phyloP scores from a whole-genome alignment of 1,140 invertebrate genomes.

The Bombus ignitus region DNA sequence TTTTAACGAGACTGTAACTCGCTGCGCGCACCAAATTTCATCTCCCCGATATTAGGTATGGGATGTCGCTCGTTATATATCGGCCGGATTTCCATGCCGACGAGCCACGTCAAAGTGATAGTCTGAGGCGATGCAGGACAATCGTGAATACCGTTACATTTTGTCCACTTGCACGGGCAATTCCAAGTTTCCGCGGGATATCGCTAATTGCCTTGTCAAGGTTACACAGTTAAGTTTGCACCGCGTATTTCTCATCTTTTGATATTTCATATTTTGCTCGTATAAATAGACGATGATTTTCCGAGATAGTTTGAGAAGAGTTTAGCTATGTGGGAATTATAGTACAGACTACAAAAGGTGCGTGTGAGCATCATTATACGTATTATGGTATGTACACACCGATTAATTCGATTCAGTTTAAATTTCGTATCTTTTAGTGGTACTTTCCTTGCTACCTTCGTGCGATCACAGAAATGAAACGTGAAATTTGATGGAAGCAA shows the following conservation, averaged over 20 bases:
- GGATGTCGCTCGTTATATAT: constrained; percentile 28
- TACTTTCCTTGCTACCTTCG: background rate
- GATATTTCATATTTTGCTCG: background rate
- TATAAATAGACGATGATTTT: background rate
- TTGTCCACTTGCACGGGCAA: background rate
- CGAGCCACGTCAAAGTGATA: constrained; percentile 21
- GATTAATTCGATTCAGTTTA: background rate
- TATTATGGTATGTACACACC: background rate
- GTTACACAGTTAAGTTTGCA: background rate
- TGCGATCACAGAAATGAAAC: no score
- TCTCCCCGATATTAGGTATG: constrained; percentile 1
- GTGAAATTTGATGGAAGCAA: no score
- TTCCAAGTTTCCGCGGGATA: background rate
- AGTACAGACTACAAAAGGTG: no score
- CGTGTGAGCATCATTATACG: background rate
- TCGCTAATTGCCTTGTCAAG: background rate
- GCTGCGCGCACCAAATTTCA: constrained; percentile 7
- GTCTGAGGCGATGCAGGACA: background rate
- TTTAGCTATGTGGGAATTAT: no score
- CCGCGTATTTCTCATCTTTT: background rate
- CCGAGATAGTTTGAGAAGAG: background rate
- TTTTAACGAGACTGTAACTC: constrained; percentile 67
- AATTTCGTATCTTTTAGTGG: background rate
- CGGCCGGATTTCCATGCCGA: constrained; percentile 36
- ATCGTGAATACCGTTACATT: background rate